Base-by-base conservation (phyloP, 2,888 invertebrate species). In the Caradrina kadenii region DNA sequence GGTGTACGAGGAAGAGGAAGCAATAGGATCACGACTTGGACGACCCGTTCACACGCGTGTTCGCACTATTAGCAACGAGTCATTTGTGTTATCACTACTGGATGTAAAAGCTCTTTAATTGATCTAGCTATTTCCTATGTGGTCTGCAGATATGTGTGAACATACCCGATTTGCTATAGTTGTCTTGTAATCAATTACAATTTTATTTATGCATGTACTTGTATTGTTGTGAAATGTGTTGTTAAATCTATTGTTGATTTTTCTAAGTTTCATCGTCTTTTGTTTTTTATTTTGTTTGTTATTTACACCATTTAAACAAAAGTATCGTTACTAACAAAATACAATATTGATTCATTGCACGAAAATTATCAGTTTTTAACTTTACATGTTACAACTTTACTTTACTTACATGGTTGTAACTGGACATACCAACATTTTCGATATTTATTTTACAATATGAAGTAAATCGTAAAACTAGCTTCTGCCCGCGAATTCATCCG, bases 1-100 rank as follows among this genome's bases (percentile, higher is more conserved):
- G 64, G 76, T 64, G 62, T 75, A 74, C 63, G 60, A 90, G 92
- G 91, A 91, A 92, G 87, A 89, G 91, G 91, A 91, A 92, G 86
- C 71, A 35, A 35, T n/a, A 70, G 80, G 90, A 90, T 88, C 90
- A 90, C 89, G 82, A 88, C 73, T 89, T 85, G 85, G 73, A 58
- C 73, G 79, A 73, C 75, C 69, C 53, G 85, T 89, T 90, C 89
- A 83, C 88, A 90, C 85, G 89, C 92, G 87, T 89, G 92, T 80
- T 79, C 86, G 84, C 84, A 81, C 87, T 86, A 90, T 91, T 91
- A 91, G 89, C 78, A 79, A 88, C 89, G 85, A 86, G 76, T 87
- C 87, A 89, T 90, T 82, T 88, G 84, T 84, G 77, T 74, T 67
- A 69, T 69, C 70, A 61, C 72, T 58, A 61, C 61, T 76, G 48